Base-by-base conservation (phyloP, 64 coral and sea anemone species). In the Orbicella faveolata region DNA sequence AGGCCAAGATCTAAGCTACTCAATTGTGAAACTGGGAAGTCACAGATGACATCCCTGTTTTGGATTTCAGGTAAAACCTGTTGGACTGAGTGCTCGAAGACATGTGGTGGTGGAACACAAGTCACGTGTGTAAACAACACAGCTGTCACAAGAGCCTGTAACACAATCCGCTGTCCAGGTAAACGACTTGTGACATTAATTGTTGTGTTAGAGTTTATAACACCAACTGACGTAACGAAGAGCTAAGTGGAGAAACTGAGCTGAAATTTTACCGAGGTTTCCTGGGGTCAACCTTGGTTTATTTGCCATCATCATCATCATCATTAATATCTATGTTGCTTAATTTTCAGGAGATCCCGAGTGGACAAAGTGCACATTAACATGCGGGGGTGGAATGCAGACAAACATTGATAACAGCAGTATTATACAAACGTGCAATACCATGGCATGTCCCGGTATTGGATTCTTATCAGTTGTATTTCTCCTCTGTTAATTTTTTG, bases 81-180 rank as follows among this genome's bases (percentile, higher is more conserved):
- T 21, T 94, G 92, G 92, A 83, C 87, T 19, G 78, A 94, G 36
- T 94, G 92, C 52, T 79, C 68, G 18, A 63, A 83, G 36, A 52
- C 92, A 67, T 94, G 92, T 64, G 92, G 92, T 14, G 80, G 92
- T 63, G 92, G 92, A 68, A 77, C 51, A 19, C 92, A 94, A 70
- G 74, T 61, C n/a, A 89, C 67, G 59, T 85, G 82, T 52, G 25
- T 74, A 33, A 79, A 77, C 13, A 84, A 84, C 62, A 94, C 66
- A 15, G 17, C 65, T 8, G 21, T 36, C 4, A 89, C 87, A 72
- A 94, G 87, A 94, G 62, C 81, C 70, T 94, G 92, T 53, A 94
- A 94, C 70, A 89, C 87, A 23, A 70, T 77, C 30, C 80, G 48
- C 39, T 94, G 92, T 75, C 92, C 92, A 84, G 91, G 91, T 93